Conservation (phyloP, 2,888 invertebrate genomes). For the Meiosimyza decipiens region DNA sequence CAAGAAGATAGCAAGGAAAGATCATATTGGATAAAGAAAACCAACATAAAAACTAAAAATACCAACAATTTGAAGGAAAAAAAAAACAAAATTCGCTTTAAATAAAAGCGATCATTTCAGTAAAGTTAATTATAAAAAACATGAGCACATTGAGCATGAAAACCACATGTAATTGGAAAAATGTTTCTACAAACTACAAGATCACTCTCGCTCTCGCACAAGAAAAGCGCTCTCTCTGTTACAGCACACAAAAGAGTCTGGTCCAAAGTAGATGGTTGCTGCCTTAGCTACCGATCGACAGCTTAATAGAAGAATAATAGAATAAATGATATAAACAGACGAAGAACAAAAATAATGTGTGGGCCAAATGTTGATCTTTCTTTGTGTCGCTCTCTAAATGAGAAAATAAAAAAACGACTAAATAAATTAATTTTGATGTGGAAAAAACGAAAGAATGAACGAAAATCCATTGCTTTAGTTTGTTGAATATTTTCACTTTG, state of each 20-base stretch:
- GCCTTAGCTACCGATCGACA: too few species aligned
- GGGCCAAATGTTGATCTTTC: constrained; percentile 5
- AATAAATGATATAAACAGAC: neutral
- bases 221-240: too few species aligned
- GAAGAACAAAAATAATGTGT: constrained; percentile 10
- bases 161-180: too few species aligned
- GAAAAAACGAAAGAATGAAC: neutral
- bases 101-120: neutral
- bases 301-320: neutral
- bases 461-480: too few species aligned
- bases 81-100: constrained; percentile 18
- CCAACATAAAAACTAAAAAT: constrained; percentile 28
- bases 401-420: neutral
- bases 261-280: too few species aligned
- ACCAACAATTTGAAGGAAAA: constrained; percentile 37
- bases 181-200: too few species aligned
- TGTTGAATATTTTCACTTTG: constrained; percentile 50
- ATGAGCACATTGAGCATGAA: too few species aligned
- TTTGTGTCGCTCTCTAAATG: neutral
- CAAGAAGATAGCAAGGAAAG: neutral
- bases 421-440: constrained; percentile 6
- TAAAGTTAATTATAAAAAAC: neutral
- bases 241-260: too few species aligned
- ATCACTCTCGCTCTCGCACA: too few species aligned
- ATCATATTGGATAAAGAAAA: neutral